Evolutionary conservation across 2,797 vertebrate genomes (phyloP), one percentile per base, ranked within the genome.

Genomic region (Euphonia xanthogaster): DNA sequence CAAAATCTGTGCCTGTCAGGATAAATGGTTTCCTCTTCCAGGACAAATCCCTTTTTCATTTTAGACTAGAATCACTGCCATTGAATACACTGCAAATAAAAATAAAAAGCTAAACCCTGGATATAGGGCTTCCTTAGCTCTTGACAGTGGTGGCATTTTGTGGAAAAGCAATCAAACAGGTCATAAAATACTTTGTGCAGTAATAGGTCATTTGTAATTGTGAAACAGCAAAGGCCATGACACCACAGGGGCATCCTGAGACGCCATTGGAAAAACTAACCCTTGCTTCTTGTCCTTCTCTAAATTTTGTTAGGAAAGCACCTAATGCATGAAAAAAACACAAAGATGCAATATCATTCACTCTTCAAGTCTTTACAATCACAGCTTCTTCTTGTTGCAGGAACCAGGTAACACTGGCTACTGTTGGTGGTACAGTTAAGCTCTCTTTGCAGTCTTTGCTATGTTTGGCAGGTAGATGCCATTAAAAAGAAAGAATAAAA

Each of bases 91-190:
- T 61, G 30, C 3, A 66, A 73, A 91, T 51, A 45, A 62, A 82
- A 70, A 63, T 27, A 54, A 53, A 86, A 42, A 58, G 21, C 54
- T 58, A 87, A 75, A 58, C 28, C 37, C 15, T 60, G 53, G 55
- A 57, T 83, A 67, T 2, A 27, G 48, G 14, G 17, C 65, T 94
- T 83, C 27, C 61, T 91, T 65, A 57, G 37, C 71, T n/a, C 57
- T 93, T 65, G 42, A 53, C 16, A 63, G 72, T 24, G 45, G 70
- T 80, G 87, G 57, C 60, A 87, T 91, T 89, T 71, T 79, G 63
- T 91, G 85, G 91, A 89, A 96, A 96, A 96, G 28, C 58, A 91
- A 83, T 93, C 77, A 88, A n/a, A 71, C 12, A 74, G 45, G 18
- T 76, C 48, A 72, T 74, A 91, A 94, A 94, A 88, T 39, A 77